Evolutionary conservation across 2,888 invertebrate genomes (phyloP), one percentile per base, ranked within the genome.

Genomic region (Megastigmus dorsalis): DNA sequence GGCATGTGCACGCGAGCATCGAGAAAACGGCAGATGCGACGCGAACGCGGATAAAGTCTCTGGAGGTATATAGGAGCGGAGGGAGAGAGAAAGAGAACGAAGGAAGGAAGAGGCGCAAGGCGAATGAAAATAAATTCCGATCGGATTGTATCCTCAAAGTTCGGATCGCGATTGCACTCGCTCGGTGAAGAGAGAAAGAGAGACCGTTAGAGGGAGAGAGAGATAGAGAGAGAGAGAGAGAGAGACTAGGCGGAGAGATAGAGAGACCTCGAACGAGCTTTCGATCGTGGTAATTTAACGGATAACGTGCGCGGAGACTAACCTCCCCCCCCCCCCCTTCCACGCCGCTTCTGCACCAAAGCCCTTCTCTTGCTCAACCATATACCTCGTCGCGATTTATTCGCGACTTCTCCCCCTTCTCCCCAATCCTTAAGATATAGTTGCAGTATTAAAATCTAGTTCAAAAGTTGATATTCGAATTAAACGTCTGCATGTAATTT

Each of bases 221-320:
- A 50, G 38, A 36, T 13, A 18, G 36, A 55, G 43, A 67, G 60
- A 50, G 36, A 33, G 7, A 18, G 38, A 18, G 41, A 41, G 43
- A 18, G 57, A 26, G 52, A 15, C n/a, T n/a, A n/a, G n/a, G n/a
- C 2, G 20, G 54, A 28, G 63, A 3, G 26, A 36, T 28, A 36
- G 18, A 15, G 33, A 43, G 26, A 20, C 28, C n/a, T 26, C 13
- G 62, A 75, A 75, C 48, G 50, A 71, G 67, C 55, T 72, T 76
- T 76, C 72, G 68, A 72, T 72, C 68, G 68, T 48, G 75, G 72
- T 76, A 76, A 76, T 76, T 72, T 76, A 76, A 69, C 68, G 72
- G 72, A 68, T 72, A 76, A 72, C 65, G 55, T n/a, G n/a, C 62
- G 38, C 48, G 9, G 41, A 36, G 15, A n/a, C 54, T 57, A 41